Evolutionary conservation across 64 coral and sea anemone species (phyloP).

Genomic region (Dendrophyllia cribrosa): DNA sequence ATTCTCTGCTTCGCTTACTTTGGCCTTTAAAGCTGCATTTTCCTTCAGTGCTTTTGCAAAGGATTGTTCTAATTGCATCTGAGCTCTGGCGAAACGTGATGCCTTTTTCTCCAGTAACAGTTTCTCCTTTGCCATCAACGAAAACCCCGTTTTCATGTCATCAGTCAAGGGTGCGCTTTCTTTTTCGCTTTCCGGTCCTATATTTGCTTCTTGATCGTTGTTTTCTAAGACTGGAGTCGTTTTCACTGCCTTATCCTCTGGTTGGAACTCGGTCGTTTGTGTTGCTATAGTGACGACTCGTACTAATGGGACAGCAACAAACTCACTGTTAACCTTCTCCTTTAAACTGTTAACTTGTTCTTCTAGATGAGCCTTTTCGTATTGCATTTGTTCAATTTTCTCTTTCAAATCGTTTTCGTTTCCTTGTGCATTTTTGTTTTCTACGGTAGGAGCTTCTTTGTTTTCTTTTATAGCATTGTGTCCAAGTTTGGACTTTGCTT

Average conservation of each 20-base stretch:
- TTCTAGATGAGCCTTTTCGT: constrained; percentile 9
- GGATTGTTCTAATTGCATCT: constrained; percentile 62
- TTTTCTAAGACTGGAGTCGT: background rate
- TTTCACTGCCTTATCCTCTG: background rate
- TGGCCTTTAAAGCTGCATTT: constrained; percentile 48
- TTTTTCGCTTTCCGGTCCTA: background rate
- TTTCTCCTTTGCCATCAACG: constrained; percentile 75
- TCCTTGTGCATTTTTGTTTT: background rate
- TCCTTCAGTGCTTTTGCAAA: constrained; percentile 46
- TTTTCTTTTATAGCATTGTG: background rate
- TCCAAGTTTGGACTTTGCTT: background rate
- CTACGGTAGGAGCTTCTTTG: background rate
- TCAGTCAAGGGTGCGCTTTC: background rate
- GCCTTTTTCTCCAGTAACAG: constrained; percentile 80
- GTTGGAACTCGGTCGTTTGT: background rate
- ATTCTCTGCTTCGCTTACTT: constrained; percentile 64
- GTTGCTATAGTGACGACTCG: background rate
- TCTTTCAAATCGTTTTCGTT: background rate
- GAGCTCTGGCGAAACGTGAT: constrained; percentile 60
- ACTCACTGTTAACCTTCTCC: background rate
- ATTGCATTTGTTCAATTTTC: constrained; percentile 30
- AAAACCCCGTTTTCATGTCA: constrained; percentile 4
- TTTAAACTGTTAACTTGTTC: background rate
- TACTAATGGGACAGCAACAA: background rate
- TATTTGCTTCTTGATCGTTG: constrained; percentile 4